Percentiles rank a stretch among this genome's conserved stretches.
Evolutionary conservation across 2,113 vertebrate species (phyloP).

Genomic region (Mobula hypostoma): DNA sequence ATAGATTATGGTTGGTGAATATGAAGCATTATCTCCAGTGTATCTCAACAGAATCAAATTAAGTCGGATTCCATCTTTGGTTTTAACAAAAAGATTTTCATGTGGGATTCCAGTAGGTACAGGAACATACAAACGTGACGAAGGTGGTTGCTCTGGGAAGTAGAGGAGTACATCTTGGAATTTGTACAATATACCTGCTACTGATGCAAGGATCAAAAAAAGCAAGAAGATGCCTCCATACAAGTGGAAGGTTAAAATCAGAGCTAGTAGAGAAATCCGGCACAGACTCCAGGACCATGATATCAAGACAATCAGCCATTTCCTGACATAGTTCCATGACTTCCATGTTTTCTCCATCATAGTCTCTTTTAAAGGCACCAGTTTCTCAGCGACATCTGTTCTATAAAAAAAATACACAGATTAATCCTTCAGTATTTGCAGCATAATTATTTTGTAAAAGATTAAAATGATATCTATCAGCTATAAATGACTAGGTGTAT

Average conservation of each 20-base stretch:
- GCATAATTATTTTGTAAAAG: background rate
- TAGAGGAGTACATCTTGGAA: conserved; percentile 96
- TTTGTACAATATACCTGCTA: conserved; percentile 90
- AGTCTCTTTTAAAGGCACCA: conserved; percentile 43
- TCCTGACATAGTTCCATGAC: conserved; percentile 79
- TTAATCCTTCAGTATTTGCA: background rate
- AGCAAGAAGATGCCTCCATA: conserved; percentile 84
- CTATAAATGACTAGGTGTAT: too few species aligned
- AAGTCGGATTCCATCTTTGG: conserved; percentile 90
- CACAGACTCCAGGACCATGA: conserved; percentile 94
- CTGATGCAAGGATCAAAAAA: conserved; percentile 79
- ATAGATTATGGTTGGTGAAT: conserved; percentile 86
- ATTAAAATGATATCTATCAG: background rate
- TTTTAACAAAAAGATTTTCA: conserved; percentile 87
- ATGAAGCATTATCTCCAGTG: conserved; percentile 75
- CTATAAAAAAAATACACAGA: conserved; percentile 49
- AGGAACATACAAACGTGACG: conserved; percentile 92
- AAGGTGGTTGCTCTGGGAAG: conserved; percentile 94
- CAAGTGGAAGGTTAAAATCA: conserved; percentile 95
- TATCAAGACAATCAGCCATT: conserved; percentile 72
- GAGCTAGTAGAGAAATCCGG: conserved; percentile 85
- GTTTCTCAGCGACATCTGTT: conserved; percentile 40
- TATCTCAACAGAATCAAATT: conserved; percentile 89
- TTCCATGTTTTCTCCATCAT: conserved; percentile 96
- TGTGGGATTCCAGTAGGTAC: conserved; percentile 93